Conservation (phyloP, 2,888 invertebrate species). For the Itoplectis maculator region DNA sequence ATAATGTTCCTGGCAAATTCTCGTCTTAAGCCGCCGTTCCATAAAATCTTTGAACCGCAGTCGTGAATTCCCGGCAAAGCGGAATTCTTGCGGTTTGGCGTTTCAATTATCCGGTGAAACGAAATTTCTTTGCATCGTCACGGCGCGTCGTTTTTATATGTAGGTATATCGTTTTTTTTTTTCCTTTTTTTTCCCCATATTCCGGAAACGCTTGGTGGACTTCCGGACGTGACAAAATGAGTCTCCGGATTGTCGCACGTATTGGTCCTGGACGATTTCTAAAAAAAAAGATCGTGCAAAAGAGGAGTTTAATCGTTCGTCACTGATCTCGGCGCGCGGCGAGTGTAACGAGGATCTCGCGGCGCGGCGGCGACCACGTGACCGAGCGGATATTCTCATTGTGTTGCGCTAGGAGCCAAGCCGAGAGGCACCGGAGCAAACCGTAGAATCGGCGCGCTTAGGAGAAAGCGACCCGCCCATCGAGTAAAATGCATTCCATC, state of each 20-base stretch:
- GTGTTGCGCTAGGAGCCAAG: no score
- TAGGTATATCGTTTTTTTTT: no score
- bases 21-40: no score
- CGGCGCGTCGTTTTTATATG: no score
- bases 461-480: slow-evolving; percentile 77
- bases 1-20: no score
- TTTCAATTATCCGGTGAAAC: slow-evolving; percentile 7
- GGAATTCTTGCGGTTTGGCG: no score
- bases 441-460: slow-evolving; percentile 50
- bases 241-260: not conserved
- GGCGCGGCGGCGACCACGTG: not conserved
- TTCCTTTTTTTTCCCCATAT: not conserved
- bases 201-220: not conserved
- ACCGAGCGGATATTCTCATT: slow-evolving; percentile 37
- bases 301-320: not conserved
- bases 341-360: slow-evolving; percentile 12
- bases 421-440: slow-evolving; percentile 26
- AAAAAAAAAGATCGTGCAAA: slow-evolving; percentile 10
- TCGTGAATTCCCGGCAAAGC: no score
- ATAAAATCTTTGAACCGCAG: no score
- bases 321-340: not conserved
- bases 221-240: slow-evolving; percentile 3
- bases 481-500: slow-evolving; percentile 76
- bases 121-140: no score
- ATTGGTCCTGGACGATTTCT: slow-evolving; percentile 1